These are phyloP conservation scores for Chloroceryle aenea DNA, from an alignment of 2,113 vertebrate genomes.

Conservation along the genomic window DNA sequence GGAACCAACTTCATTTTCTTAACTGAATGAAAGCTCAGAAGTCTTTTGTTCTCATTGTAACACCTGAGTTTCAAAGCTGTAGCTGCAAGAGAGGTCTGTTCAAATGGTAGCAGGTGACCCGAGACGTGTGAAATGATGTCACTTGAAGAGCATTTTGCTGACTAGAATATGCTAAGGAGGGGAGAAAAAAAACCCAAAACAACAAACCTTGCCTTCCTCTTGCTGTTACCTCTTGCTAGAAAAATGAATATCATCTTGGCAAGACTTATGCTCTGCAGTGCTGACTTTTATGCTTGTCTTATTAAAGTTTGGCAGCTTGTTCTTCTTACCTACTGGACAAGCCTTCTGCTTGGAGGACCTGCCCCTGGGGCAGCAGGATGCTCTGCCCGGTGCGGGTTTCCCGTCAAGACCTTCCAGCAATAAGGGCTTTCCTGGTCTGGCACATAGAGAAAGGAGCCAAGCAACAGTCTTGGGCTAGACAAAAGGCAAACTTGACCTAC, in stretches of 20 bases:
- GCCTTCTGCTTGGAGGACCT: constrained; percentile 38
- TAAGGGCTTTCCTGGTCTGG: constrained; percentile 51
- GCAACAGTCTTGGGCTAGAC: constrained; percentile 66
- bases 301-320: constrained; percentile 44
- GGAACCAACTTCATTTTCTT: constrained; percentile 27
- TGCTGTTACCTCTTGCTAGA: background rate
- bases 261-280: background rate
- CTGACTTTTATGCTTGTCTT: background rate
- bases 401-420: constrained; percentile 24
- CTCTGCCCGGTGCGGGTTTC: constrained; percentile 38
- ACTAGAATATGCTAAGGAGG: background rate
- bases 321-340: constrained; percentile 30
- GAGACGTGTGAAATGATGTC: background rate
- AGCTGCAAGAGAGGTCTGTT: background rate
- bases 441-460: constrained; percentile 63
- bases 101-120: rapidly evolving
- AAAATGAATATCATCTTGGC: background rate
- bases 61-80: background rate
- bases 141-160: background rate
- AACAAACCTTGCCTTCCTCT: background rate
- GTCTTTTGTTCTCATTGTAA: background rate
- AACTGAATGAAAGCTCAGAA: background rate
- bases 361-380: background rate
- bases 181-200: background rate
- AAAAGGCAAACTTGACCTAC: constrained; percentile 76